These are phyloP conservation scores for Zaprionus gabonicus DNA, from an alignment of 1,140 invertebrate genomes.

Conservation along the genomic window DNA sequence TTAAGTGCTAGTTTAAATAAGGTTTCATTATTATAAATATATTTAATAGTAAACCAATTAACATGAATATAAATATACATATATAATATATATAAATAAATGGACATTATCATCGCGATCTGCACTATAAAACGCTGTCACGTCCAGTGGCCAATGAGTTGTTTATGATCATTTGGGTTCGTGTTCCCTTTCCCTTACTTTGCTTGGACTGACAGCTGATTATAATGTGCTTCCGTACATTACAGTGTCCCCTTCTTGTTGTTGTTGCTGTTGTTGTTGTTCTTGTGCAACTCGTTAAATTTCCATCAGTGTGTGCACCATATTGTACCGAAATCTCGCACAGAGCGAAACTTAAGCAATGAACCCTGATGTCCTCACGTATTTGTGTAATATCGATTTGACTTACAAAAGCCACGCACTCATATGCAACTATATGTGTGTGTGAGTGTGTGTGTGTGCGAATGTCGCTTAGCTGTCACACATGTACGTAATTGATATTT, in stretches of 20 bases:
- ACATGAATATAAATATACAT: no score
- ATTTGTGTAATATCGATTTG: conserved; percentile 80
- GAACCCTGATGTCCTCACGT: conserved; percentile 82
- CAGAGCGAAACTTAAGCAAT: conserved; percentile 60
- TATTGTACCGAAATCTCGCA: conserved; percentile 74
- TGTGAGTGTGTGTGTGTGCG: conserved; percentile 26
- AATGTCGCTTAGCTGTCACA: conserved; percentile 68
- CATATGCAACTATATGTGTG: conserved; percentile 4
- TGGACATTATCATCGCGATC: no score
- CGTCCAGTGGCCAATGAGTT: conserved; percentile 57
- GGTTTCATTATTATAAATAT: not conserved
- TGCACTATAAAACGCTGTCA: conserved; percentile 16
- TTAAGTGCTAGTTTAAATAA: not conserved
- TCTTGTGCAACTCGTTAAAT: conserved; percentile 73
- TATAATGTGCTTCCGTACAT: conserved; percentile 68
- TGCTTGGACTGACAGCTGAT: conserved; percentile 60
- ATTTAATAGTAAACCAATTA: no score
- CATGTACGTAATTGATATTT: conserved; percentile 81
- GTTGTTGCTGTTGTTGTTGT: conserved; percentile 33
- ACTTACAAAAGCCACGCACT: conserved; percentile 66
- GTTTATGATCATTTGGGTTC: conserved; percentile 58
- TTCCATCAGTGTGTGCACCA: conserved; percentile 78
- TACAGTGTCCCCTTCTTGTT: conserved; percentile 26
- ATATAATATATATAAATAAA: no score
- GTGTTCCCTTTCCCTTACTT: conserved; percentile 16